Conservation (phyloP, 2,797 vertebrate species). For the Anisognathus igniventris region DNA sequence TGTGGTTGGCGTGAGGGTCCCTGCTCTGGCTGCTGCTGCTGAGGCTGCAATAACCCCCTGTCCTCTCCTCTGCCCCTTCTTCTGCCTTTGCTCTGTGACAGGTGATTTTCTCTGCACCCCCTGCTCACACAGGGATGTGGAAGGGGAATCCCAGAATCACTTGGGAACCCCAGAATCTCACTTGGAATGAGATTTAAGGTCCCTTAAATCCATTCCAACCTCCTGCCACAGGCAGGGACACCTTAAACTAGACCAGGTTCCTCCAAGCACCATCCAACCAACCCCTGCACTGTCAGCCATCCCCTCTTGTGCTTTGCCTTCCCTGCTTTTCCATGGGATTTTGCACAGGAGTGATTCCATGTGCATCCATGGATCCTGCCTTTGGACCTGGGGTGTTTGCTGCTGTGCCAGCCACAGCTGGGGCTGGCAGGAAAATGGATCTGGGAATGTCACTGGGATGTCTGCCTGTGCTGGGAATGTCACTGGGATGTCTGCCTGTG, state of each 20-base stretch:
- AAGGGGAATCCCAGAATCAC: not conserved
- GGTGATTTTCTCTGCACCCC: not conserved
- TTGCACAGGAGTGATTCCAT: accelerated
- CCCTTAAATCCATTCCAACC: not conserved
- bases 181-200: not conserved
- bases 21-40: not conserved
- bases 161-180: not conserved
- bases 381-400: not conserved
- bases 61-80: not conserved
- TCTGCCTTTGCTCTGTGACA: accelerated
- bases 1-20: not conserved
- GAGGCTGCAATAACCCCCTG: not conserved
- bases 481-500: too few species aligned
- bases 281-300: accelerated
- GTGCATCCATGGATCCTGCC: not conserved
- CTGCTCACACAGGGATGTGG: accelerated
- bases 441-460: not conserved
- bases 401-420: not conserved
- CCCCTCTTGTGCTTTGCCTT: accelerated
- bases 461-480: too few species aligned
- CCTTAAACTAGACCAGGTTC: not conserved
- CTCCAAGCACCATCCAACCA: not conserved
- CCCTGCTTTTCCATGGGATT: not conserved
- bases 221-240: not conserved
- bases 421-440: not conserved